Evolutionary conservation across 1,140 invertebrate genomes (phyloP).

Genomic region (Rhyzopertha dominica): DNA sequence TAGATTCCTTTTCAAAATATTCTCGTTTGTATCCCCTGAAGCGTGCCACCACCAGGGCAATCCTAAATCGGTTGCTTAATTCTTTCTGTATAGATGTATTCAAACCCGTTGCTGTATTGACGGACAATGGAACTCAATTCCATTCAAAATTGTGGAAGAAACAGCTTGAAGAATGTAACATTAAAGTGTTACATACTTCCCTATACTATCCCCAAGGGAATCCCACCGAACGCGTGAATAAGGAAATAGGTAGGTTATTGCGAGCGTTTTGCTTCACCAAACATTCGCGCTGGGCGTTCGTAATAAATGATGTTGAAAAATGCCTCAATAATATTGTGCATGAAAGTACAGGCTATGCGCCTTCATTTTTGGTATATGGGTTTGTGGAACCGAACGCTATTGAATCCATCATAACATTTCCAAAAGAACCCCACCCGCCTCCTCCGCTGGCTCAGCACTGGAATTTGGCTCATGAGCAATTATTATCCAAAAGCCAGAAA

Average conservation of each 20-base stretch:
- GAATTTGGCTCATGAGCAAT: no score
- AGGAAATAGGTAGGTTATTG: conserved; percentile 11
- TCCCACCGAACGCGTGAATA: conserved; percentile 8
- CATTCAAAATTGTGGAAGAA: conserved; percentile 3
- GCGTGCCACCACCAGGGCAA: conserved; percentile 1
- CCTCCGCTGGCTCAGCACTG: no score
- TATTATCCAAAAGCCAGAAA: no score
- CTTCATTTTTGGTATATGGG: background rate
- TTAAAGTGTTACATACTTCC: conserved; percentile 6
- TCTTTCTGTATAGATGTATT: conserved; percentile 1
- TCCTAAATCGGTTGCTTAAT: background rate
- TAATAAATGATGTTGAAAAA: background rate
- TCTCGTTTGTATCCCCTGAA: conserved; percentile 6
- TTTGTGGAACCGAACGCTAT: background rate
- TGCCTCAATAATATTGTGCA: conserved; percentile 7
- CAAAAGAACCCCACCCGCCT: no score
- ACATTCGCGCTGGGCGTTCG: conserved; percentile 8
- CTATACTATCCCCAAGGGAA: conserved; percentile 12
- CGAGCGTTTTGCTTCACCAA: conserved; percentile 7
- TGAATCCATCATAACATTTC: no score
- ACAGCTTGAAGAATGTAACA: background rate
- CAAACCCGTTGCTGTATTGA: conserved; percentile 6
- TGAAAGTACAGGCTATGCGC: conserved; percentile 4
- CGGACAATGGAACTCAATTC: conserved; percentile 11
- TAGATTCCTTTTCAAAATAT: conserved; percentile 9